Evolutionary conservation across 2,113 vertebrate species (phyloP), one percentile per base, ranked within the genome.

Genomic region (Ictidomys tridecemlineatus): DNA sequence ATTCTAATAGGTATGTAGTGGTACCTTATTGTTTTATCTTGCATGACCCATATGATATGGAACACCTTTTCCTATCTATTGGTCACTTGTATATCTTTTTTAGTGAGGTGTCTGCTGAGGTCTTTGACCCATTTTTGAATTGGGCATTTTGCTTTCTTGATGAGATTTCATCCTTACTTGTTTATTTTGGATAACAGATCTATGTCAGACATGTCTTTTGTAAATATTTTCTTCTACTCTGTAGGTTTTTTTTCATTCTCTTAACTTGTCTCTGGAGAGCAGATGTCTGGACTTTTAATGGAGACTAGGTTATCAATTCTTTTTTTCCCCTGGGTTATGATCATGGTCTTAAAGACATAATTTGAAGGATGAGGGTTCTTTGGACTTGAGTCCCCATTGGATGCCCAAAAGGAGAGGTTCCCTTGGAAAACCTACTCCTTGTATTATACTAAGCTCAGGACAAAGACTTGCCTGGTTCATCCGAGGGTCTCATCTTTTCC

Each of bases 271-370:
- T 84, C 42, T 10, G 13, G 18, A 72, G 69, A 84, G 30, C 30
- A 26, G 45, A 67, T 32, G 28, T 85, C 84, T 94, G 78, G 34
- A 65, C 67, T 92, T 65, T 92, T 80, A 89, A 51, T 69, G 53
- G 84, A 80, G 56, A 80, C 48, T 37, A 85, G 32, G 10, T 65
- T 65, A 58, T 61, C 56, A 24, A 53, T 51, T 73, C 45, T 85
- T 92, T 48, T 13, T 85, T 95, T 79, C 56, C 16, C 32, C 16
- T 16, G 63, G 37, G 8, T 58, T 30, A 4, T 80, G 12, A 1
- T 34, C 79, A 51, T 85, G 32, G 10, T 51, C 30, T 67, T 22
- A 4, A 88, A 85, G 63, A 91, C 14, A 39, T 18, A 56, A 32
- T 73, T 78, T 78, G 37, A 37, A 48, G 74, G 83, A 92, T 56